A percentile compares a stretch with the other conserved stretches of the same genome.
Conservation (phyloP, 2,113 vertebrate species). For the Lycocorax pyrrhopterus region DNA sequence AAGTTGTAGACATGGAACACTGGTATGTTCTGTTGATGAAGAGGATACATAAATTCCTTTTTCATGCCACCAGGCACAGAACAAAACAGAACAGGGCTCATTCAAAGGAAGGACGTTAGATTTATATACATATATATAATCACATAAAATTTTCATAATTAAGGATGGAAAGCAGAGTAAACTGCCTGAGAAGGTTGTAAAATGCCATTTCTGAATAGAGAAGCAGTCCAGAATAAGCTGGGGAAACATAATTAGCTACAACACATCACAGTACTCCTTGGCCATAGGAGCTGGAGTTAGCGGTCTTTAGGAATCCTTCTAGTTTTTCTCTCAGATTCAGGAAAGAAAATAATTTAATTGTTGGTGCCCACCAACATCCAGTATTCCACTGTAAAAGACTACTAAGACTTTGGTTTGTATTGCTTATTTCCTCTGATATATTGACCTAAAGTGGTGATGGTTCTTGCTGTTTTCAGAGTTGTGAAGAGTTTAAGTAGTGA, state of each 20-base stretch:
- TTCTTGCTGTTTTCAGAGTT: background rate
- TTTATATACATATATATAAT: background rate
- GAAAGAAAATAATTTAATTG: background rate
- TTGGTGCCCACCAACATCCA: background rate
- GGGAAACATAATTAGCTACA: background rate
- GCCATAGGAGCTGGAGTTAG: background rate
- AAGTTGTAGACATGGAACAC: background rate
- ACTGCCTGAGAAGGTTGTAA: background rate
- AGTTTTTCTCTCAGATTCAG: background rate
- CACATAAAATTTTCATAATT: background rate
- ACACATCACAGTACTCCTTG: background rate
- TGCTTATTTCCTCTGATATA: background rate
- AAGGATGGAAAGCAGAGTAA: background rate
- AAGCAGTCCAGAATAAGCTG: background rate
- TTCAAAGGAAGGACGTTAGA: background rate
- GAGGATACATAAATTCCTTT: background rate
- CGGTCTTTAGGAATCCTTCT: background rate
- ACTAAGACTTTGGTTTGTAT: background rate
- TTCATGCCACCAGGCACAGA: background rate
- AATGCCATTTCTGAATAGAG: background rate
- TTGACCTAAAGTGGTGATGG: background rate
- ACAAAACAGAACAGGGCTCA: background rate
- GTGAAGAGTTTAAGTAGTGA: background rate
- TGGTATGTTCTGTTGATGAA: background rate
- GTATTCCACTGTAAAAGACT: background rate